Percentiles rank a stretch among this genome's conserved stretches.
Conservation (phyloP, 2,888 invertebrate genomes). For the Yponomeuta malinellus region DNA sequence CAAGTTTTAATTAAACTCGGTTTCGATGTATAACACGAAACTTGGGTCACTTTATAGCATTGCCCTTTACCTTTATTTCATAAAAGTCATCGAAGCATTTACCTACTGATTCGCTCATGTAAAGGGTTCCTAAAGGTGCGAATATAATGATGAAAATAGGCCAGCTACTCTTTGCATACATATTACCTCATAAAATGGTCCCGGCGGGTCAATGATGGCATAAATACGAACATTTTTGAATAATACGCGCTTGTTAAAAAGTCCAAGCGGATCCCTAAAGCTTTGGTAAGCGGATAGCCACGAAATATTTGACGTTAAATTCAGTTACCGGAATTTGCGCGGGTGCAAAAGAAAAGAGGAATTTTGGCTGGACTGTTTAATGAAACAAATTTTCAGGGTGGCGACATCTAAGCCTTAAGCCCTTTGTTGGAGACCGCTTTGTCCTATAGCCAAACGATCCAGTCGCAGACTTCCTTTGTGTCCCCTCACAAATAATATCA, state of each 20-base stretch:
- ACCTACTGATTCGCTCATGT: too few species aligned
- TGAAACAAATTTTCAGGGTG: conserved; percentile 71
- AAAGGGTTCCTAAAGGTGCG: not conserved
- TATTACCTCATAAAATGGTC: not conserved
- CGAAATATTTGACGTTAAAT: conserved; percentile 48
- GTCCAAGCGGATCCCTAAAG: conserved; percentile 19
- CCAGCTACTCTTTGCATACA: not conserved
- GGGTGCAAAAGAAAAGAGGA: conserved; percentile 54
- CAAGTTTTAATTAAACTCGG: too few species aligned
- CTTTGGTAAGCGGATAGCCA: conserved; percentile 49
- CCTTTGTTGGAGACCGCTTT: conserved; percentile 61
- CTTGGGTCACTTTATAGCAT: too few species aligned
- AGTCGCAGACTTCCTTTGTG: conserved; percentile 56
- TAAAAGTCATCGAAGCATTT: too few species aligned
- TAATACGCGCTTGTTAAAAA: not conserved
- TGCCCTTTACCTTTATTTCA: too few species aligned
- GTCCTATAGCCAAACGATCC: conserved; percentile 50
- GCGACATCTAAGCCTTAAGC: conserved; percentile 67
- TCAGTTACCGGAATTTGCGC: conserved; percentile 45
- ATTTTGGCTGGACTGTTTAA: conserved; percentile 58
- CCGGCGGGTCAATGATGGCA: not conserved
- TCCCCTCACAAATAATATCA: conserved; percentile 53
- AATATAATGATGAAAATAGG: not conserved
- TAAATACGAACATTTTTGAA: not conserved
- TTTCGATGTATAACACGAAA: too few species aligned